Evolutionary conservation across 2,888 invertebrate species (phyloP).

Genomic region (Euplagia quadripunctaria): DNA sequence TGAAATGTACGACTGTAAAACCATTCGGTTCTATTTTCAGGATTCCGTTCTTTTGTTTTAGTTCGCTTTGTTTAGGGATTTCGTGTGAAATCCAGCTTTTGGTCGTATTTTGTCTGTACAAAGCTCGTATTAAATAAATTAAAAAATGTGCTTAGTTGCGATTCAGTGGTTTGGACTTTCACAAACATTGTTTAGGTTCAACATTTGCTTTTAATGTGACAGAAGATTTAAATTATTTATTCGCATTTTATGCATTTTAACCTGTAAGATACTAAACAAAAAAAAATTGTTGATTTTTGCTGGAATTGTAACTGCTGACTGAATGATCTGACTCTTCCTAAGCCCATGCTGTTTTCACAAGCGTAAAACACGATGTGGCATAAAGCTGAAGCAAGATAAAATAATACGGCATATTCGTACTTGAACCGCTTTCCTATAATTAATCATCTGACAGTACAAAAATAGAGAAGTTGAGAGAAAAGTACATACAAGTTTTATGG

Average conservation of each 20-base stretch:
- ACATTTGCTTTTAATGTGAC: neutral
- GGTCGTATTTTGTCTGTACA: conserved; percentile 31
- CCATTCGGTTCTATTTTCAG: conserved; percentile 37
- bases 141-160: conserved; percentile 19
- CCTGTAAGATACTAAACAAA: too few relatives aligned
- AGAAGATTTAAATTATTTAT: neutral
- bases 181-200: neutral
- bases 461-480: neutral
- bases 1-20: conserved; percentile 39
- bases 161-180: conserved; percentile 12
- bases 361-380: too few relatives aligned
- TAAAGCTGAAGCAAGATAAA: too few relatives aligned
- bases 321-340: neutral
- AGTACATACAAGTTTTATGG: neutral
- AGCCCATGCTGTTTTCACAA: too few relatives aligned
- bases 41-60: conserved; percentile 48
- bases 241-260: too few relatives aligned
- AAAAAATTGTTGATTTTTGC: neutral
- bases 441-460: neutral
- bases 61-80: conserved; percentile 46
- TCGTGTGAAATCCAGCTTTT: conserved; percentile 33
- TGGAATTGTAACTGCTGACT: neutral
- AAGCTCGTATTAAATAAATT: conserved; percentile 25
- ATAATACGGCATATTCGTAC: too few relatives aligned
- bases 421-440: neutral